Base-by-base conservation (phyloP, 2,797 vertebrate species). In the Calcarius lapponicus region DNA sequence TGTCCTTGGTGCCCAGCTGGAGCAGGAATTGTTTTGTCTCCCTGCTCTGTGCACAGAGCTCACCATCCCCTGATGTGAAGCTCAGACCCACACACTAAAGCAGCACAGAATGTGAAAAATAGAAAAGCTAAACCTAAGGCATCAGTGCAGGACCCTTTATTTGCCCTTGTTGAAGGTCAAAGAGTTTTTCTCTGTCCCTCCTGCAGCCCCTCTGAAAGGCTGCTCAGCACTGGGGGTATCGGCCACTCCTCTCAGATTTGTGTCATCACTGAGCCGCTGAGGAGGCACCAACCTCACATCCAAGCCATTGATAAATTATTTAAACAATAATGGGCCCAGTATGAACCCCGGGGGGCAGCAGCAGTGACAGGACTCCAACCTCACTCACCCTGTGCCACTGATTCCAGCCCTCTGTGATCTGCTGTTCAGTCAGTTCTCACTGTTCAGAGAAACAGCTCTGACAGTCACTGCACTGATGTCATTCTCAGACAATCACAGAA, bases 81-180 rank as follows among this genome's bases (percentile, higher is more conserved):
- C 50, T 2, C 50, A 51, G 50, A 29, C 17, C 17, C 17, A 51
- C 28, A 7, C 11, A 31, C 11, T 18, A 51, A 53, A 53, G 51
- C 17, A 53, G 28, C 51, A 53, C 51, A 53, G 51, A 31, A 53
- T 18, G 7, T 11, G 51, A 53, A 53, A 51, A 11, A 18, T 31
- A 53, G 28, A 31, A 53, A 31, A 31, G 17, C 51, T 31, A 1
- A 48, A 53, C 7, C 28, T 53, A 28, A 31, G 17, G 28, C 51
- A 53, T 53, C 29, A 53, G 28, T 29, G 19, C n/a, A 61, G 54
- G 38, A n/a, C n/a, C 8, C 19, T 60, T 29, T 2, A 10, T 38
- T 38, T 45, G 28, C 29, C 3, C n/a, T 29, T 0, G 0, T 0
- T 51, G 38, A 15, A 51, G 13, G 45, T 24, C 40, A 76, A 17